Percentiles rank a stretch among this genome's conserved stretches.
Conservation (phyloP, 1,140 invertebrate species). For the Halesus radiatus region DNA sequence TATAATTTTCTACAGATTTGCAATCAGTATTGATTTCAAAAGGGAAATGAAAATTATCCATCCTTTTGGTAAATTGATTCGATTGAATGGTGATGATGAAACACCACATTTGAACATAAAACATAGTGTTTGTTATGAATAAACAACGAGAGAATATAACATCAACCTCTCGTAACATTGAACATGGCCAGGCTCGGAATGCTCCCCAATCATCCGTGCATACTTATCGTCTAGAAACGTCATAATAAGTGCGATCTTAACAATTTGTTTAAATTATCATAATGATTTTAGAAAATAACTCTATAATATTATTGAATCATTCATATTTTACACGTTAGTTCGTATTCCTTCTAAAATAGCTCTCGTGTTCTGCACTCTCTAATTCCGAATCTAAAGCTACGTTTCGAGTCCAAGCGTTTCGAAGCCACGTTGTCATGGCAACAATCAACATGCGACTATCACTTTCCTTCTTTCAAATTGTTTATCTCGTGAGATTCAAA, state of each 20-base stretch:
- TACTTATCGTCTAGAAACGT: conserved; percentile 49
- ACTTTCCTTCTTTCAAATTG: conserved; percentile 8
- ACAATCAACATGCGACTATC: conserved; percentile 20
- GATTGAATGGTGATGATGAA: too few relatives aligned
- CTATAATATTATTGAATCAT: conserved; percentile 27
- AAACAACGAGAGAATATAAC: conserved; percentile 4
- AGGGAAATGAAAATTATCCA: too few relatives aligned
- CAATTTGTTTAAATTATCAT: conserved; percentile 50
- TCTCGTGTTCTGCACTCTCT: conserved; percentile 35
- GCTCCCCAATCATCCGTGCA: conserved; percentile 46
- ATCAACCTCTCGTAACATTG: conserved; percentile 6
- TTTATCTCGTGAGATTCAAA: conserved; percentile 27
- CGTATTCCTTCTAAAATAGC: conserved; percentile 39
- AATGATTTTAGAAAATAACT: conserved; percentile 30
- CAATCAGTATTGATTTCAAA: too few relatives aligned
- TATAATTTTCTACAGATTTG: not conserved
- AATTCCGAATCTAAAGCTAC: conserved; percentile 23
- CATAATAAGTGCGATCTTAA: conserved; percentile 53
- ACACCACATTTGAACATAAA: not conserved
- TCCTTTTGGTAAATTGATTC: too few relatives aligned
- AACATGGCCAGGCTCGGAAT: conserved; percentile 52
- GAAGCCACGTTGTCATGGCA: conserved; percentile 25
- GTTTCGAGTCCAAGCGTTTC: conserved; percentile 18
- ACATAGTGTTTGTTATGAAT: not conserved
- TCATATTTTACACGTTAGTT: not conserved